Conservation (phyloP, 2,888 invertebrate species). For the Gymnoscelis rufifasciata region DNA sequence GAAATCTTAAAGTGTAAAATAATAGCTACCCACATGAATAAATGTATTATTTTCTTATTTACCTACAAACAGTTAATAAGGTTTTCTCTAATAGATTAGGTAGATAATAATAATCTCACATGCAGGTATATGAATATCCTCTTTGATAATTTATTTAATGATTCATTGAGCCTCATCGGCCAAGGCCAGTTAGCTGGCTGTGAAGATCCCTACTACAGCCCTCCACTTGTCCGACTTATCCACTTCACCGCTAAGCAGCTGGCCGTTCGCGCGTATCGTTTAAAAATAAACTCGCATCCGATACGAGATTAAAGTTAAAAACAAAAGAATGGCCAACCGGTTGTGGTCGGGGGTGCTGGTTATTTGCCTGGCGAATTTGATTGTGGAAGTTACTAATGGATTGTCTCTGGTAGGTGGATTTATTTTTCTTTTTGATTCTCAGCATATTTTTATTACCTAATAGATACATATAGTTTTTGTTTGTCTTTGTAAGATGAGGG, state of each 20-base stretch:
- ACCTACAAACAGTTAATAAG: no score
- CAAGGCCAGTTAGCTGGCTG: constrained; percentile 47
- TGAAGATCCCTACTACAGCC: constrained; percentile 17
- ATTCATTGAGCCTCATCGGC: constrained; percentile 58
- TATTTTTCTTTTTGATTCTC: not conserved
- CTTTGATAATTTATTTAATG: constrained; percentile 25
- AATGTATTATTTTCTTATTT: no score
- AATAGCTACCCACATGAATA: no score
- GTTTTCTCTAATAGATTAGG: no score
- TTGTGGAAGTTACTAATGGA: constrained; percentile 51
- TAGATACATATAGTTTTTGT: no score
- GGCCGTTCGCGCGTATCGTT: constrained; percentile 22
- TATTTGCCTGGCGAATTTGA: constrained; percentile 48
- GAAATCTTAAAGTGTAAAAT: no score
- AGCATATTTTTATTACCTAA: no score
- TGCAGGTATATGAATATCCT: no score
- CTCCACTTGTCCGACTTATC: constrained; percentile 16
- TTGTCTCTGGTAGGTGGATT: constrained; percentile 48
- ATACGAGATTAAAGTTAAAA: constrained; percentile 4
- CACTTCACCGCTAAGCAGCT: constrained; percentile 18
- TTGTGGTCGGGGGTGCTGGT: constrained; percentile 45
- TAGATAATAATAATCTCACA: no score
- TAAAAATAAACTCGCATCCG: constrained; percentile 9
- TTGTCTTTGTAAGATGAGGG: no score
- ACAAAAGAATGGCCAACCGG: constrained; percentile 35